Base-by-base conservation (phyloP, 2,797 vertebrate genomes). In the Alca torda region DNA sequence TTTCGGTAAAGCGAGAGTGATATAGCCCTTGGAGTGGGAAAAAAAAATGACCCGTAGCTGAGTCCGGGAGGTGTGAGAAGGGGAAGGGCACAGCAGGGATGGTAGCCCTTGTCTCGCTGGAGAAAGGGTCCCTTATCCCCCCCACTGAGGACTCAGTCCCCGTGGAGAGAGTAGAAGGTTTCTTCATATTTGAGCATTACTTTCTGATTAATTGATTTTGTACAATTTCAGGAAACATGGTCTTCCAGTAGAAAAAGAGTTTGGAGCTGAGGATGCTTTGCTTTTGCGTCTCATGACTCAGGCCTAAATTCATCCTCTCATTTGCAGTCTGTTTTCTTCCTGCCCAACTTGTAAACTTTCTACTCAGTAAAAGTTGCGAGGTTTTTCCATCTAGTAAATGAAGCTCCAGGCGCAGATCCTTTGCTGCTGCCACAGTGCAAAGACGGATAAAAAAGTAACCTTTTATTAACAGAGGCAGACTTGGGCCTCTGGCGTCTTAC, bases 21-120 rank as follows among this genome's bases (percentile, higher is more conserved):
- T 39, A 8, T 1, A 14, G 4, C 9, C 16, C 17, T 80, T 45
- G 25, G 18, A 59, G 19, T 16, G 30, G 48, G 6, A 19, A 56
- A 10, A 10, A 56, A 86, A 9, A 18, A 12, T 1, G 4, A 10
- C 16, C 10, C 4, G 5, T 15, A 54, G 30, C 28, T 57, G n/a
- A 45, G 23, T 76, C 25, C 1, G 4, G 43, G 45, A 90, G 15
- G 11, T 60, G 14, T 30, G 31, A 85, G 41, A 2, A 56, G 31
- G 15, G 10, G 39, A 72, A 61, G 11, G 11, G 6, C 28, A 26
- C 67, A 84, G 12, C 6, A 50, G 65, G 9, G 9, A 13, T 3
- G 1, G 10, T 28, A 18, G 12, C 21, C 12, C 28, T 37, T 37
- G 5, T 75, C 31, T 79, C 0, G 0, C 12, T 67, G 19, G 28